Conservation (phyloP, 2,113 vertebrate species). For the Pluvianellus socialis region DNA sequence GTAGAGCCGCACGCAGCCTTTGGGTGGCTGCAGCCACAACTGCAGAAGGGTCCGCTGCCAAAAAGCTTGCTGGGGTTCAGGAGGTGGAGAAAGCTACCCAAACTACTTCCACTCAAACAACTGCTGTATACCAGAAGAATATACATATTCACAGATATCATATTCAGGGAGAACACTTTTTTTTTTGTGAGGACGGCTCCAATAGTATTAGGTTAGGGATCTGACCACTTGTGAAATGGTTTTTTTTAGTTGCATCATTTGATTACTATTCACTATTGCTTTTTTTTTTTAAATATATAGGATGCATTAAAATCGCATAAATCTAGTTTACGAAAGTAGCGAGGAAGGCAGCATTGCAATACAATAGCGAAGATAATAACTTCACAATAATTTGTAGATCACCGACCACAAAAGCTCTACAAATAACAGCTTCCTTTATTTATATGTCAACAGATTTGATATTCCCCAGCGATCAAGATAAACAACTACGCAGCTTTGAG, state of each 20-base stretch:
- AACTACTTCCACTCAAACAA: fast-evolving
- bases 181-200: background rate
- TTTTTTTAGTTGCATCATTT: background rate
- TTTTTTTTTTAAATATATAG: background rate
- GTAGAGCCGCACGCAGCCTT: background rate
- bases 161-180: background rate
- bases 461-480: constrained; percentile 35
- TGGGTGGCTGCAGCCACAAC: background rate
- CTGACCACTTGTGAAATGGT: background rate
- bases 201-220: background rate
- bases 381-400: constrained; percentile 1
- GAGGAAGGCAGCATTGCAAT: background rate
- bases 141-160: fast-evolving
- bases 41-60: background rate
- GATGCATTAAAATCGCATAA: background rate
- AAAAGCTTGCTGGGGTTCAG: fast-evolving
- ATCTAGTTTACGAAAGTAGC: background rate
- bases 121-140: background rate
- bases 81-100: background rate
- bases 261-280: background rate
- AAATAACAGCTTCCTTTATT: constrained; percentile 26
- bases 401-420: background rate
- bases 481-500: background rate
- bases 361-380: background rate
- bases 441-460: constrained; percentile 48